These are phyloP conservation scores for Fregata magnificens DNA, from an alignment of 2,113 vertebrate genomes.

Conservation along the genomic window DNA sequence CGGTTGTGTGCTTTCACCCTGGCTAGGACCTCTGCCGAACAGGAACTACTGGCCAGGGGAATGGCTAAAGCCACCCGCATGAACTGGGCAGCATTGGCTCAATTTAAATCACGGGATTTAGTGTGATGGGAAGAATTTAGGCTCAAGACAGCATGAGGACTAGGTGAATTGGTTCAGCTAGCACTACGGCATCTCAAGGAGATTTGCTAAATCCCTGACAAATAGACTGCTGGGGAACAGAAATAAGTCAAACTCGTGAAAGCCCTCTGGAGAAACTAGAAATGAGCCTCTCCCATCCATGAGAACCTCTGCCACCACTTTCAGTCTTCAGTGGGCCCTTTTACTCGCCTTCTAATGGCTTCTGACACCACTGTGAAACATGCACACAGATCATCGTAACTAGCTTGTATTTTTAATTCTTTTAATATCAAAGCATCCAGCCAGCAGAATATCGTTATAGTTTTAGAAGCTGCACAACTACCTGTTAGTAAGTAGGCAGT, in stretches of 20 bases:
- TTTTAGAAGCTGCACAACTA: background rate
- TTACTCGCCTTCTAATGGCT: background rate
- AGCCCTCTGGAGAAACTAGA: background rate
- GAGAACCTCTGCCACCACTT: background rate
- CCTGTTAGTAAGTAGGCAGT: background rate
- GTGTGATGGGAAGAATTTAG: background rate
- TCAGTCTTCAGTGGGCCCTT: background rate
- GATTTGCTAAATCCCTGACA: background rate
- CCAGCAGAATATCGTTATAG: background rate
- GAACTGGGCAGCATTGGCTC: background rate
- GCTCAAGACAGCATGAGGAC: background rate
- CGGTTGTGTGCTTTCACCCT: background rate
- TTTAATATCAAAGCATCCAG: background rate
- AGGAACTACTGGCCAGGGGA: background rate
- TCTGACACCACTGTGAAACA: background rate
- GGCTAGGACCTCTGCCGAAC: background rate
- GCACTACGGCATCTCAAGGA: background rate
- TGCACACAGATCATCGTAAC: background rate
- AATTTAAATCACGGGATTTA: rapidly evolving
- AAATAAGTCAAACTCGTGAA: background rate
- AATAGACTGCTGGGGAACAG: background rate
- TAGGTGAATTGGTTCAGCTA: background rate
- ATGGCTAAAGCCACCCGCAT: background rate
- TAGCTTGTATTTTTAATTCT: background rate
- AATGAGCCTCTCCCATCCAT: background rate